Conservation (phyloP, 2,113 vertebrate genomes). For the Cochlearius cochlearius region DNA sequence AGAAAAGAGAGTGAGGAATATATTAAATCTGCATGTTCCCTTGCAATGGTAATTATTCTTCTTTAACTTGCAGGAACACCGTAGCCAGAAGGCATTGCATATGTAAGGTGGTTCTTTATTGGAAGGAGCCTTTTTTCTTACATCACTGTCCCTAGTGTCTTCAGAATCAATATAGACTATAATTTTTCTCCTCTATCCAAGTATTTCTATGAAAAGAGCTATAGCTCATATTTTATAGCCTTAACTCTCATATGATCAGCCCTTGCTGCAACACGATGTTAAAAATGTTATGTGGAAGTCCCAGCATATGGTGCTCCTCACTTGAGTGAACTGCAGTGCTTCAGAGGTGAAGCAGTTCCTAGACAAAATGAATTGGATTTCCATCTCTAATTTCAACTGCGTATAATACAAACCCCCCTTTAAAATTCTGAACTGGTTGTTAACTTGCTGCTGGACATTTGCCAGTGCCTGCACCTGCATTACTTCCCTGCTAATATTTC, state of each 20-base stretch:
- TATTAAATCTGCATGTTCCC: not conserved
- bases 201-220: not conserved
- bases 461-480: slow-evolving; percentile 66
- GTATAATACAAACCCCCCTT: not conserved
- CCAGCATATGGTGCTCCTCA: not conserved
- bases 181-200: not conserved
- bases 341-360: not conserved
- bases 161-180: not conserved
- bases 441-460: slow-evolving; percentile 41
- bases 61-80: not conserved
- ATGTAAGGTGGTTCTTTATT: not conserved
- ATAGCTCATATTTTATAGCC: not conserved
- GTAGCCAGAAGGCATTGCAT: not conserved
- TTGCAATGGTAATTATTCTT: not conserved
- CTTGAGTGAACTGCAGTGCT: not conserved
- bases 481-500: slow-evolving; percentile 58
- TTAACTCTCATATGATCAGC: not conserved
- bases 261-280: not conserved
- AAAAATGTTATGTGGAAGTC: not conserved
- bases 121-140: not conserved
- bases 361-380: slow-evolving; percentile 33
- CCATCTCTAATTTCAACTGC: slow-evolving; percentile 23
- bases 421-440: slow-evolving; percentile 38
- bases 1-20: not conserved
- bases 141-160: not conserved